phyloP scores from a whole-genome alignment of 1,140 invertebrate genomes.

The Platorchestia sp. region DNA sequence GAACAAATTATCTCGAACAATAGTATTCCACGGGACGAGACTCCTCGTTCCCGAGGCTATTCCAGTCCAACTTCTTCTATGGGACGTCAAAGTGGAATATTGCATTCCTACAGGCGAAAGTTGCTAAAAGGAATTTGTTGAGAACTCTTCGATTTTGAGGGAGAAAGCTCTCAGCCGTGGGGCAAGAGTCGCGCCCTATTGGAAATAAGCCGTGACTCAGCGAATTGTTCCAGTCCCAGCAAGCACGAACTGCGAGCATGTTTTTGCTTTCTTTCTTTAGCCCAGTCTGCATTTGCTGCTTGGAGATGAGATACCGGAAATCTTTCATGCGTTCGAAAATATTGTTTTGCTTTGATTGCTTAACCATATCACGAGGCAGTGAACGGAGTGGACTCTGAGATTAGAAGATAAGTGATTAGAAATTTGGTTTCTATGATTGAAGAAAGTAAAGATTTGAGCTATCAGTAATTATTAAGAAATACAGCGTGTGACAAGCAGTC shows the following conservation, averaged over 20 bases:
- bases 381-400: background rate
- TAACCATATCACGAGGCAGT: background rate
- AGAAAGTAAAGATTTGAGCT: background rate
- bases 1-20: slow-evolving; percentile 55
- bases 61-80: slow-evolving; percentile 39
- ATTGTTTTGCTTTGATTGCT: background rate
- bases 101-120: slow-evolving; percentile 39
- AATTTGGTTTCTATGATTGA: background rate
- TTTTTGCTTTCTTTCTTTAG: background rate
- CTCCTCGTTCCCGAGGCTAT: slow-evolving; percentile 26
- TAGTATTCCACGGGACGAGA: background rate
- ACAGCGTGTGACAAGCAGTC: too few relatives aligned
- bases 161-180: background rate
- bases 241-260: background rate
- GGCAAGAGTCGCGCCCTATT: background rate
- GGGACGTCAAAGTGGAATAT: slow-evolving; percentile 50
- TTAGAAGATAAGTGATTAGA: background rate
- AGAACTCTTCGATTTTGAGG: slow-evolving; percentile 40
- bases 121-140: slow-evolving; percentile 50
- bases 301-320: background rate
- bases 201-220: slow-evolving; percentile 44
- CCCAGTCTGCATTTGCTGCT: background rate
- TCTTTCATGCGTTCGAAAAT: background rate
- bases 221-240: slow-evolving; percentile 10
- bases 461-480: too few relatives aligned